Evolutionary conservation across 2,888 invertebrate species (phyloP).

Genomic region (Lacanobia oleracea): DNA sequence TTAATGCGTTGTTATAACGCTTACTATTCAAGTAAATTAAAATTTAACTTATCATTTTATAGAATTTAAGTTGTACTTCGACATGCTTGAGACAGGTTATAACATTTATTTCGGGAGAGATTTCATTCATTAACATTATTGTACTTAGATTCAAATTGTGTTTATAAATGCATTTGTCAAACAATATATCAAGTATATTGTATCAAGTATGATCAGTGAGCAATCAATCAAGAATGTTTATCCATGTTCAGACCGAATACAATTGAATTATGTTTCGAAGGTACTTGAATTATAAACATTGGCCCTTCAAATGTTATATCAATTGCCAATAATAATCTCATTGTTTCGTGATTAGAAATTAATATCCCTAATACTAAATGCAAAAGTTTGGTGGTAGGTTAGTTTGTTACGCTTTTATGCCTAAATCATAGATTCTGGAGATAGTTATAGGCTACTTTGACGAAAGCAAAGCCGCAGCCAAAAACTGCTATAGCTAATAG

Average conservation of each 20-base stretch:
- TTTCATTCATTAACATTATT: slow-evolving; percentile 70
- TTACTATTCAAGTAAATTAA: slow-evolving; percentile 17
- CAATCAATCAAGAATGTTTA: slow-evolving; percentile 61
- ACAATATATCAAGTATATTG: slow-evolving; percentile 62
- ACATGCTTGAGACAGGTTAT: slow-evolving; percentile 35
- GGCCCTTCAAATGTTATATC: slow-evolving; percentile 9
- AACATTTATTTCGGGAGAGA: slow-evolving; percentile 57
- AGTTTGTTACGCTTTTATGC: too few species aligned
- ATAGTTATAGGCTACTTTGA: too few species aligned
- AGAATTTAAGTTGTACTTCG: neutral
- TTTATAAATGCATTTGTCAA: slow-evolving; percentile 69
- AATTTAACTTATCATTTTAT: slow-evolving; percentile 19
- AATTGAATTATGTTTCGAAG: slow-evolving; percentile 32
- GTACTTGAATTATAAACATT: slow-evolving; percentile 19
- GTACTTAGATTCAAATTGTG: slow-evolving; percentile 67
- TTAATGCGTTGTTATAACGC: slow-evolving; percentile 24
- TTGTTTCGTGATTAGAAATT: slow-evolving; percentile 1
- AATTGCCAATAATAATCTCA: neutral
- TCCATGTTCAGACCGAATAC: slow-evolving; percentile 41
- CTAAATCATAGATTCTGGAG: too few species aligned
- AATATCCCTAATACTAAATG: neutral
- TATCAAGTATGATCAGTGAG: slow-evolving; percentile 60
- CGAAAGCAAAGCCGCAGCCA: too few species aligned
- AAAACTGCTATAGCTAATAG: too few species aligned
- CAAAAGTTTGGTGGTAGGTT: too few species aligned